Evolutionary conservation across 2,888 invertebrate genomes (phyloP), one percentile per base, ranked within the genome.

Genomic region (Andrena bicolor): DNA sequence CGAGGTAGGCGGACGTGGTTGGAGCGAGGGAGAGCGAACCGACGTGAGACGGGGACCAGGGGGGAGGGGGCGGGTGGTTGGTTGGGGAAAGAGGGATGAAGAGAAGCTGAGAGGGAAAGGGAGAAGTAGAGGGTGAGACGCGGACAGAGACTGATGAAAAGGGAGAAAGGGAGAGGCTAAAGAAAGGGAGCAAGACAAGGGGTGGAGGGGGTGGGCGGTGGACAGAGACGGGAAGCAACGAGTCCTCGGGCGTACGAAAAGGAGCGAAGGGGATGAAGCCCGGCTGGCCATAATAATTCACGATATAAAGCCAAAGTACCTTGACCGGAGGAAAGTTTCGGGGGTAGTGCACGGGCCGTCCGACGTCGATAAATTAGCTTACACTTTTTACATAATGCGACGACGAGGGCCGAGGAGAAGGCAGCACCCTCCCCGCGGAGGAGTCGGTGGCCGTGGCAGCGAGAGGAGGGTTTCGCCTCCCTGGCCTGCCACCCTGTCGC

Each of bases 321-420:
- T 74, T 75, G 76, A 80, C 61, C 81, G 84, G 53, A 82, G 76
- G 77, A 88, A 89, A 86, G 85, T 89, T 89, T 89, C 85, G 84
- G 82, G 41, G 69, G 69, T 64, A 71, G 78, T 53, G 78, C 49
- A 32, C 66, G 76, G 64, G 51, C 48, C 68, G 74, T 75, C 64
- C 80, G 86, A 88, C 86, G 90, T 90, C 92, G 90, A 92, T 92
- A 92, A 92, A 92, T 92, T 92, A 91, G 90, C 90, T 90, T 90
- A 88, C 87, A 90, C 86, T 84, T 89, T 88, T 90, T 88, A 84
- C 88, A 88, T 90, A 90, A 90, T 88, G 83, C 88, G 87, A 76
- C 86, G 88, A 77, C 79, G 79, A 75, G 69, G 78, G 71, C 74
- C 79, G 73, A 69, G 86, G 74, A 79, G 74, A 65, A 69, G 72